Conservation (phyloP, 2,888 invertebrate genomes). For the Eilema caniola region DNA sequence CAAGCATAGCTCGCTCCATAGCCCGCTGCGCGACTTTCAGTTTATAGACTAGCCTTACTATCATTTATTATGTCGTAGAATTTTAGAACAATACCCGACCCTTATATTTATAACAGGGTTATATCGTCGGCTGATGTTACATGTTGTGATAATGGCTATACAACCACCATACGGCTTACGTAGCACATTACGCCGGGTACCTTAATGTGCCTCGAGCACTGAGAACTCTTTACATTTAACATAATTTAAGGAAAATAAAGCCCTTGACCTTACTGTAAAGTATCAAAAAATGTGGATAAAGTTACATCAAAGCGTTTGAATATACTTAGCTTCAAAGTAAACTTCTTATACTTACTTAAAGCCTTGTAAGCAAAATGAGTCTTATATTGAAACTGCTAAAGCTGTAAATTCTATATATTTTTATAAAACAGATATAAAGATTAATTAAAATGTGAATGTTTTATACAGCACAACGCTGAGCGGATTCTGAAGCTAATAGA, state of each 20-base stretch:
- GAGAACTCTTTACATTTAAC: constrained; percentile 4
- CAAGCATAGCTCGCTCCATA: no score
- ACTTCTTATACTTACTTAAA: not conserved
- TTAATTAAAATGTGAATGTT: constrained; percentile 15
- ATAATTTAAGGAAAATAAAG: not conserved
- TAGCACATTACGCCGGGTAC: constrained; percentile 10
- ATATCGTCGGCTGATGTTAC: constrained; percentile 9
- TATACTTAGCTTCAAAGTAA: constrained; percentile 1
- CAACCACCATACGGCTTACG: not conserved
- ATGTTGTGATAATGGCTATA: constrained; percentile 15
- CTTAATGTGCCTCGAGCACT: constrained; percentile 6
- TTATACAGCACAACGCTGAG: constrained; percentile 90
- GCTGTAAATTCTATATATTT: not conserved
- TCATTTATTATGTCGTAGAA: constrained; percentile 5
- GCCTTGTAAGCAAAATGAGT: not conserved
- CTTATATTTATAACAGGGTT: not conserved
- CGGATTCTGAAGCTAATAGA: constrained; percentile 93
- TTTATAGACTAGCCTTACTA: no score
- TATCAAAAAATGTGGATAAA: not conserved
- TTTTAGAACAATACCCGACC: constrained; percentile 9
- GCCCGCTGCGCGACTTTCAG: no score
- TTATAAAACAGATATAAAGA: not conserved
- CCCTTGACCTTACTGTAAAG: not conserved
- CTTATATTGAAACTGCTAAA: not conserved
- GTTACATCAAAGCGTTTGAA: not conserved